These are phyloP conservation scores for Microcebus lehilahytsara DNA, from an alignment of 2,113 vertebrate genomes.

Conservation along the genomic window DNA sequence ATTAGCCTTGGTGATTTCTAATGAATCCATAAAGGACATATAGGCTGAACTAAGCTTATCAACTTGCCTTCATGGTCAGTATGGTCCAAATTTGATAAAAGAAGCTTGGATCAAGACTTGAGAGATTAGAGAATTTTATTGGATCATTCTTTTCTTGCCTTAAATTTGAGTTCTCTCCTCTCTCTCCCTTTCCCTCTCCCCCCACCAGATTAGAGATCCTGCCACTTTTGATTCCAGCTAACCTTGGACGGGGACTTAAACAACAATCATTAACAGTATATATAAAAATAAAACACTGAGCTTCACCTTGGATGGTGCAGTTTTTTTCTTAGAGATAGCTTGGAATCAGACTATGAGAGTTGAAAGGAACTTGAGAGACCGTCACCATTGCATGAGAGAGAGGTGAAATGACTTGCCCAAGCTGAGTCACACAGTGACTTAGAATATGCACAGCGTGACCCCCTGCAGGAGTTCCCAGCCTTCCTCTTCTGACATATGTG, in stretches of 20 bases:
- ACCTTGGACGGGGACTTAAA: neutral
- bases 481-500: neutral
- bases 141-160: neutral
- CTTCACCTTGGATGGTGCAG: neutral
- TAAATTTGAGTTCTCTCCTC: neutral
- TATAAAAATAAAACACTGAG: neutral
- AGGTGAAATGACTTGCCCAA: neutral
- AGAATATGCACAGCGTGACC: neutral
- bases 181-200: neutral
- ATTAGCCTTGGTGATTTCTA: neutral
- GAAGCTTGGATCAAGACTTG: neutral
- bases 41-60: neutral
- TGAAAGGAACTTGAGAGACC: neutral
- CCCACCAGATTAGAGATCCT: neutral
- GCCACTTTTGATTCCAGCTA: neutral
- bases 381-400: neutral
- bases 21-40: neutral
- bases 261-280: neutral
- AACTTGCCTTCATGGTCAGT: neutral
- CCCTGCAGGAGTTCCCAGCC: too few relatives aligned
- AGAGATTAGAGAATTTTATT: neutral
- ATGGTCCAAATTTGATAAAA: neutral
- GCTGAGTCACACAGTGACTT: neutral
- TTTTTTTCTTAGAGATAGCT: constrained; percentile 24
- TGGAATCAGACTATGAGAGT: neutral